Conservation (phyloP, 2,113 vertebrate genomes). For the Mohoua ochrocephala region DNA sequence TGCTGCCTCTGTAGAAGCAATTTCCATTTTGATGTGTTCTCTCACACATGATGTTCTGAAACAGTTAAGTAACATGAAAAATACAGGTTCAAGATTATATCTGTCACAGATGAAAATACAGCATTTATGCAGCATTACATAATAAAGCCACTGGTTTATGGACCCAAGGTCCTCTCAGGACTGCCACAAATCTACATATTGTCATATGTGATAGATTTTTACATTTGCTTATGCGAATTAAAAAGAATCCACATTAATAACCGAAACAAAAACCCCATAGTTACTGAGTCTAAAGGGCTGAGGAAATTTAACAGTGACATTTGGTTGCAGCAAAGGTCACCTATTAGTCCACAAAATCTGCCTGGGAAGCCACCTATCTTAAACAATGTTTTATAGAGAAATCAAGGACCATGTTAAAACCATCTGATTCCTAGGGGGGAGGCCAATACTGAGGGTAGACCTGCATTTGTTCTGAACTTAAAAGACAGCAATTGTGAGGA, state of each 20-base stretch:
- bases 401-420: neutral
- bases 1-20: conserved; percentile 70
- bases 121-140: conserved; percentile 74
- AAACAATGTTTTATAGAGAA: neutral
- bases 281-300: neutral
- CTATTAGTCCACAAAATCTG: neutral
- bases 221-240: conserved; percentile 42
- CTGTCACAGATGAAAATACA: conserved; percentile 74
- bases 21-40: conserved; percentile 75
- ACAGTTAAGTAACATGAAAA: conserved; percentile 75
- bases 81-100: conserved; percentile 72
- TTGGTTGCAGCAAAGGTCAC: conserved; percentile 26
- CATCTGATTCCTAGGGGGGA: neutral
- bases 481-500: neutral
- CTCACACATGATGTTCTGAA: conserved; percentile 67
- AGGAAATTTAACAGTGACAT: conserved; percentile 5
- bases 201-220: conserved; percentile 25
- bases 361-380: neutral
- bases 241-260: conserved; percentile 15
- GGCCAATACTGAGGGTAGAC: neutral
- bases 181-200: conserved; percentile 56
- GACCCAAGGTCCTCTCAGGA: conserved; percentile 55
- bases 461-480: neutral
- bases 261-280: neutral
- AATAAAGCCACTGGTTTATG: conserved; percentile 68